phyloP scores from a whole-genome alignment of 2,113 vertebrate species.

The Petromus typicus region DNA sequence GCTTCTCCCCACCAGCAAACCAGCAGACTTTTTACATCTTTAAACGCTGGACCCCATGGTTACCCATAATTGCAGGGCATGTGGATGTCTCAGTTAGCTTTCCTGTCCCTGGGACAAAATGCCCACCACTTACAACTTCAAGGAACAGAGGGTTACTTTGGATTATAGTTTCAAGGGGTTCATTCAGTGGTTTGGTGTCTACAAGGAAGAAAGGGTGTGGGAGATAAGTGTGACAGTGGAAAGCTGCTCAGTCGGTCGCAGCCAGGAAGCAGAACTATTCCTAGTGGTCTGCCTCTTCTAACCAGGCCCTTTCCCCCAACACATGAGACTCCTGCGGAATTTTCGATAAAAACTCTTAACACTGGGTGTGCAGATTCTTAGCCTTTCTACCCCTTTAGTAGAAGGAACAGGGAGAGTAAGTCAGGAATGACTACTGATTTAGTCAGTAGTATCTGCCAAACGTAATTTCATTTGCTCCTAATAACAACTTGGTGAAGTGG shows the following conservation, averaged over 20 bases:
- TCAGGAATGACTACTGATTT: background rate
- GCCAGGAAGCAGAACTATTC: background rate
- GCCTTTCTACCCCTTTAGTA: background rate
- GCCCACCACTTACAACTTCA: background rate
- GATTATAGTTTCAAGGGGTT: background rate
- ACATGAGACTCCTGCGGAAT: background rate
- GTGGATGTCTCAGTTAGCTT: background rate
- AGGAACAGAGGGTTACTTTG: background rate
- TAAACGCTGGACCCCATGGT: background rate
- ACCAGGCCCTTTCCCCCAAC: background rate
- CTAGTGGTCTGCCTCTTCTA: background rate
- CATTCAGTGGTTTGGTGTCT: background rate
- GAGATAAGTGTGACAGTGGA: background rate
- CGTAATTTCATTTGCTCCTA: background rate
- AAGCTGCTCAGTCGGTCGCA: background rate
- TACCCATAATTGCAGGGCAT: background rate
- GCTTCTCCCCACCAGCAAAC: background rate
- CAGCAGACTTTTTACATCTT: background rate
- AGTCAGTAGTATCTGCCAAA: background rate
- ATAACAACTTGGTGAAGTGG: background rate
- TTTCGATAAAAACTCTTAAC: background rate
- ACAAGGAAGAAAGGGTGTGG: background rate
- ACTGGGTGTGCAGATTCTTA: background rate
- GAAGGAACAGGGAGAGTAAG: background rate
- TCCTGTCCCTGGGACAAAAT: background rate